A percentile compares a stretch with the other conserved stretches of the same genome.
Evolutionary conservation across 2,113 vertebrate genomes (phyloP).

Genomic region (Cheirogaleus medius): DNA sequence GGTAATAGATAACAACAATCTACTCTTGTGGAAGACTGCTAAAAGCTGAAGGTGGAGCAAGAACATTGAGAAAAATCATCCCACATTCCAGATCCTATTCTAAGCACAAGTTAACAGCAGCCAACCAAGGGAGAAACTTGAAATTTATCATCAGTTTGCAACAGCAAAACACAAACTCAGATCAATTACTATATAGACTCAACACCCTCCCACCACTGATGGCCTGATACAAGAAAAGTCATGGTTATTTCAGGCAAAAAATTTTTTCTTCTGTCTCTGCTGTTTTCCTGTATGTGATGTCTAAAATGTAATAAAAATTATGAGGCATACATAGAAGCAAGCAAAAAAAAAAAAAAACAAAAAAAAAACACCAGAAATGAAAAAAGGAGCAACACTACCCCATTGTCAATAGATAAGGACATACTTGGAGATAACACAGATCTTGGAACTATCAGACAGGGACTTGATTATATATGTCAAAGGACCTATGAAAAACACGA

Average conservation of each 20-base stretch:
- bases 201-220: neutral
- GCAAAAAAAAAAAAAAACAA: neutral
- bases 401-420: neutral
- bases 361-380: neutral
- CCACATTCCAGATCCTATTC: neutral
- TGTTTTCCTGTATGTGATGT: neutral
- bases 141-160: neutral
- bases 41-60: neutral
- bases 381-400: neutral
- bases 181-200: neutral
- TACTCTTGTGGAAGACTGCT: neutral
- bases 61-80: neutral
- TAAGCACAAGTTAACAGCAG: neutral
- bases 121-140: neutral
- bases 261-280: neutral
- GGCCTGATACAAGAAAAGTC: neutral
- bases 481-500: neutral
- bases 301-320: neutral
- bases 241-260: neutral
- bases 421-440: neutral
- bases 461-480: neutral
- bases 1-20: neutral
- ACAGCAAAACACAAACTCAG: neutral
- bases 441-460: neutral
- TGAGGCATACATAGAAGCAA: neutral